A percentile compares a stretch with the other conserved stretches of the same genome.
phyloP scores from a whole-genome alignment of 1,140 invertebrate species.

The Diorhabda elongata region DNA sequence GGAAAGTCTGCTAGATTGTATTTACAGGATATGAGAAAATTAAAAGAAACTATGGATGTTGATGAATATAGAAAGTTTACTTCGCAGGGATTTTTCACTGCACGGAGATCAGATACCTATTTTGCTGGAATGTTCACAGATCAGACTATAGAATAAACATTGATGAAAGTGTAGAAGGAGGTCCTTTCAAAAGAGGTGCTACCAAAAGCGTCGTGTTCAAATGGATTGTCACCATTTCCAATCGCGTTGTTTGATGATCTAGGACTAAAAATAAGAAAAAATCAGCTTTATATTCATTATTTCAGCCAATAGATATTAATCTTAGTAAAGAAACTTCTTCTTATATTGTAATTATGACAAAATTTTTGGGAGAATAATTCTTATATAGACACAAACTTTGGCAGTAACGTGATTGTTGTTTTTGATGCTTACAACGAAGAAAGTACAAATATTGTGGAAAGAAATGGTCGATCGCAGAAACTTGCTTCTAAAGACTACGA shows the following conservation, averaged over 20 bases:
- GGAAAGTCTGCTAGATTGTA: background rate
- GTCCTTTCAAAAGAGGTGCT: too few relatives aligned
- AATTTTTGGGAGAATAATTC: background rate
- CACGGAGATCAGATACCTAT: too few relatives aligned
- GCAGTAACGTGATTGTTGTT: background rate
- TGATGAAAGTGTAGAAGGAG: too few relatives aligned
- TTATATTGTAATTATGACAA: background rate
- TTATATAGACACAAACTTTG: background rate
- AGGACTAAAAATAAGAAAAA: too few relatives aligned
- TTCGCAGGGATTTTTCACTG: too few relatives aligned
- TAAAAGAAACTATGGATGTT: constrained; percentile 27
- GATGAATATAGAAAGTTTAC: constrained; percentile 39
- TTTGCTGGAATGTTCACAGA: accelerated
- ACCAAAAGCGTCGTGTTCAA: too few relatives aligned
- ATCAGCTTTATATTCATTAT: too few relatives aligned
- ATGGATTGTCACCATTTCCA: too few relatives aligned
- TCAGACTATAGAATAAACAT: too few relatives aligned
- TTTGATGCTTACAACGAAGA: background rate
- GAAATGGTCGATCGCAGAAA: background rate
- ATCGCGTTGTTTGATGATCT: too few relatives aligned
- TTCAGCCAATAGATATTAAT: too few relatives aligned
- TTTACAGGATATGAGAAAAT: background rate
- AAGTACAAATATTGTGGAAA: background rate
- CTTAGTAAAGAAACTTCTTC: too few relatives aligned
- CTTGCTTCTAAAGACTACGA: background rate